Evolutionary conservation across 2,888 invertebrate genomes (phyloP), one percentile per base, ranked within the genome.

Genomic region (Agrotis ipsilon): DNA sequence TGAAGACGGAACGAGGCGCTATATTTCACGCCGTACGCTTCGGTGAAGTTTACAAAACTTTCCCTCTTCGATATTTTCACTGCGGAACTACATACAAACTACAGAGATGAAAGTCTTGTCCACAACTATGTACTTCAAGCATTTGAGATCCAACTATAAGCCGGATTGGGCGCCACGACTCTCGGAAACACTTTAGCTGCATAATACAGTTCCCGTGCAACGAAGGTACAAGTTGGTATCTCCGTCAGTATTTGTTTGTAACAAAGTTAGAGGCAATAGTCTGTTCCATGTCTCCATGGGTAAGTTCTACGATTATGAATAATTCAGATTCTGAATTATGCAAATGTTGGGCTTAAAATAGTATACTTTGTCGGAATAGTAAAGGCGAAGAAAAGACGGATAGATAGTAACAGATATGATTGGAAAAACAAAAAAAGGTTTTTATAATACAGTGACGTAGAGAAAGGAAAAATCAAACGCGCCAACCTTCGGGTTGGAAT

Each of bases 141-240:
- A 32, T 66, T 71, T 70, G 60, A 52, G 71, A 69, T 69, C 43
- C 70, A 55, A 60, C 59, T 78, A 49, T 70, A 66, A 80, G 58
- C 65, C 46, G 62, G 62, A 75, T 75, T 63, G 51, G 52, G 21
- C 52, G 27, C 19, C 55, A 58, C 39, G 57, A 46, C 21, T 58
- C 21, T 60, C 27, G 60, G 72, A 64, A 67, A 66, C 71, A 70
- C 65, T 75, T 79, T 54, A 48, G 54, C 46, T 76, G 77, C 65
- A 63, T 70, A 76, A 75, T 66, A 68, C 64, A 68, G 60, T 69
- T 66, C 52, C 16, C 32, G 32, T 57, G 66, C 59, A 71, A 49
- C n/a, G 13, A 46, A 39, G 11, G 58, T 16, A 19, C 18, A 66
- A 81, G 66, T 64, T 81, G 16, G 62, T 66, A 63, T 66, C 62